A percentile compares a stretch with the other conserved stretches of the same genome.
Evolutionary conservation across 2,113 vertebrate species (phyloP).

Genomic region (Corythoichthys intestinalis): DNA sequence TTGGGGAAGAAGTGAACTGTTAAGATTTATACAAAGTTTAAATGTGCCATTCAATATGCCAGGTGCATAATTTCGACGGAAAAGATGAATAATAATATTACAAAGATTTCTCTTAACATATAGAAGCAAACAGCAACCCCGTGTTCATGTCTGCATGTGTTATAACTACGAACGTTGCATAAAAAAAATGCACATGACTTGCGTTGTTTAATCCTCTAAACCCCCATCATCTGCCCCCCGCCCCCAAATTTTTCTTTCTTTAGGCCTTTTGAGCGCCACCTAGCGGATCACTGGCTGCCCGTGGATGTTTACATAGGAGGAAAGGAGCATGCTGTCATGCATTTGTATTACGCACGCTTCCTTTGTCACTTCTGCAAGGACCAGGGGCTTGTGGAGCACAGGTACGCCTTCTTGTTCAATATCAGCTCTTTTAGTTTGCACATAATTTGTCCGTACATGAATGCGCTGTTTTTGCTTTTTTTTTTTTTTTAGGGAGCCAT

Average conservation of each 20-base stretch:
- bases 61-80: too few species aligned
- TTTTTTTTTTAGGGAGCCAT: constrained; percentile 82
- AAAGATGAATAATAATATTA: too few species aligned
- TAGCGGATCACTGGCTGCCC: constrained; percentile 90
- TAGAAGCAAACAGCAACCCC: too few species aligned
- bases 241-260: neutral
- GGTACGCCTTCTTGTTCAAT: constrained; percentile 57
- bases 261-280: constrained; percentile 80
- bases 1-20: too few species aligned
- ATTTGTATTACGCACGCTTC: constrained; percentile 93
- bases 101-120: too few species aligned
- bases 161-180: neutral
- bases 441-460: neutral
- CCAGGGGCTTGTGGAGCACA: constrained; percentile 83
- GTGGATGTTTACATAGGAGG: constrained; percentile 94
- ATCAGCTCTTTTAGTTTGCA: neutral
- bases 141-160: neutral
- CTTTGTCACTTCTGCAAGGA: constrained; percentile 88
- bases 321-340: constrained; percentile 97
- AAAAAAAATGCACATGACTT: neutral
- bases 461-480: constrained; percentile 1
- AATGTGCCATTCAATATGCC: too few species aligned
- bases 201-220: neutral
- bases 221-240: too few species aligned
- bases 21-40: too few species aligned